These are phyloP conservation scores for Drosophila nebulosa DNA, from an alignment of 1,140 invertebrate species.

Conservation along the genomic window DNA sequence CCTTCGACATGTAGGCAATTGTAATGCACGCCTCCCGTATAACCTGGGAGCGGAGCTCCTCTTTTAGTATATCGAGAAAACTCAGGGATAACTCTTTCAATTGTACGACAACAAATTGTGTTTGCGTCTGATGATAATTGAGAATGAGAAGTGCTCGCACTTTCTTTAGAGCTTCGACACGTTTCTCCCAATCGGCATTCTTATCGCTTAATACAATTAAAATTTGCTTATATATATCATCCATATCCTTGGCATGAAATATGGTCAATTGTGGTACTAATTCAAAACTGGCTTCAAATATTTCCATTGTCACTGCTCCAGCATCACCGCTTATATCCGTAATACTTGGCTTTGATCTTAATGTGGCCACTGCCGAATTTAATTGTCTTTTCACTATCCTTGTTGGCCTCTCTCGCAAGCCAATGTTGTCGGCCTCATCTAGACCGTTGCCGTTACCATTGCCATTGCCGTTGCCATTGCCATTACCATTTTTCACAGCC, in stretches of 20 bases:
- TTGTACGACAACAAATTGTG: constrained; percentile 89
- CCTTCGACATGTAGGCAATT: constrained; percentile 94
- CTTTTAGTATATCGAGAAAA: constrained; percentile 90
- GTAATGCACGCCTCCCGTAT: constrained; percentile 96
- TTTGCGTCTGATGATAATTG: constrained; percentile 86
- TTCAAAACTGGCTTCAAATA: constrained; percentile 93
- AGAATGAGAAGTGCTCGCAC: constrained; percentile 91
- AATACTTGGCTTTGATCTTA: constrained; percentile 38
- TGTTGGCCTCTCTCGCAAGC: constrained; percentile 58
- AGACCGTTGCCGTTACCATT: constrained; percentile 49
- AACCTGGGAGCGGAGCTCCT: constrained; percentile 90
- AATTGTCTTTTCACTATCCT: constrained; percentile 70
- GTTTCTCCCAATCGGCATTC: constrained; percentile 95
- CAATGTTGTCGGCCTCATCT: constrained; percentile 72
- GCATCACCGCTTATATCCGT: constrained; percentile 82
- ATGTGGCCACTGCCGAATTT: constrained; percentile 39
- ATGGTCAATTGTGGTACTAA: constrained; percentile 90
- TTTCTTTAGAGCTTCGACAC: constrained; percentile 93
- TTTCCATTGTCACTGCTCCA: constrained; percentile 93
- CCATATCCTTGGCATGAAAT: constrained; percentile 91
- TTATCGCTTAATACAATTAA: constrained; percentile 89
- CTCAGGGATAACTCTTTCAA: constrained; percentile 91
- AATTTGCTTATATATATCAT: constrained; percentile 90
- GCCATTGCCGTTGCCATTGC: constrained; percentile 40
- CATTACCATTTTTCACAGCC: constrained; percentile 76